phyloP scores from a whole-genome alignment of 30 jellyfish, hydroid and myxozoan genomes.

The Euphysa ruthae region DNA sequence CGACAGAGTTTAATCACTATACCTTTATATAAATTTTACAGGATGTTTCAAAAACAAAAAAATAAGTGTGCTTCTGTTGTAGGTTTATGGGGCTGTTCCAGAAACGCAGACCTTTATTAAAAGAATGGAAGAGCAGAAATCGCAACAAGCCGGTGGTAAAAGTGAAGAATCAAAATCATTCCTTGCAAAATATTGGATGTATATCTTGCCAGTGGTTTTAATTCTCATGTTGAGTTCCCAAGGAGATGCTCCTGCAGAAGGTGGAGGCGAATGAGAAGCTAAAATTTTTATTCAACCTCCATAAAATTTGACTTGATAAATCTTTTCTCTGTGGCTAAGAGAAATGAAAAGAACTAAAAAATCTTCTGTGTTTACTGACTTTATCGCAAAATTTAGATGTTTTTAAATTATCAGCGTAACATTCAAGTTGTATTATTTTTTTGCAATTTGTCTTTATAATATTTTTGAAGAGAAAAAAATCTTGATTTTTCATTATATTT shows the following conservation, averaged over 20 bases:
- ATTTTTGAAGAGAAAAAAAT: too few species aligned
- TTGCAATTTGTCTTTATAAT: too few species aligned
- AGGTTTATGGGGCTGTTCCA: constrained; percentile 82
- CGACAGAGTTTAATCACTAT: background rate
- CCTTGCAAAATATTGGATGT: constrained; percentile 97
- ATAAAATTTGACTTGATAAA: too few species aligned
- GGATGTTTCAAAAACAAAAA: background rate
- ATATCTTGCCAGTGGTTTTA: constrained; percentile 77
- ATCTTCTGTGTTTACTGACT: too few species aligned
- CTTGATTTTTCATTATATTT: too few species aligned
- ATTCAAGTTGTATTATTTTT: too few species aligned
- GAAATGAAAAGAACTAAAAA: too few species aligned
- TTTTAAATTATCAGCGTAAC: too few species aligned
- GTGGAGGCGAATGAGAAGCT: constrained; percentile 11
- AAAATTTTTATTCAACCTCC: too few species aligned
- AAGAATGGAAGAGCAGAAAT: constrained; percentile 47
- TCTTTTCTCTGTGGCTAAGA: too few species aligned
- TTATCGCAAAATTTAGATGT: too few species aligned
- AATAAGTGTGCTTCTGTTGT: background rate
- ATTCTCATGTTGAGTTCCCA: constrained; percentile 84
- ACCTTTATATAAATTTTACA: too few species aligned
- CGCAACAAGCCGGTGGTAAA: constrained; percentile 79
- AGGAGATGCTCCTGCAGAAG: constrained; percentile 78
- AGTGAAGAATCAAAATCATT: constrained; percentile 85
- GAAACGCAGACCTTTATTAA: constrained; percentile 83